phyloP scores from a whole-genome alignment of 2,888 invertebrate genomes.

The Amphimallon solstitiale region DNA sequence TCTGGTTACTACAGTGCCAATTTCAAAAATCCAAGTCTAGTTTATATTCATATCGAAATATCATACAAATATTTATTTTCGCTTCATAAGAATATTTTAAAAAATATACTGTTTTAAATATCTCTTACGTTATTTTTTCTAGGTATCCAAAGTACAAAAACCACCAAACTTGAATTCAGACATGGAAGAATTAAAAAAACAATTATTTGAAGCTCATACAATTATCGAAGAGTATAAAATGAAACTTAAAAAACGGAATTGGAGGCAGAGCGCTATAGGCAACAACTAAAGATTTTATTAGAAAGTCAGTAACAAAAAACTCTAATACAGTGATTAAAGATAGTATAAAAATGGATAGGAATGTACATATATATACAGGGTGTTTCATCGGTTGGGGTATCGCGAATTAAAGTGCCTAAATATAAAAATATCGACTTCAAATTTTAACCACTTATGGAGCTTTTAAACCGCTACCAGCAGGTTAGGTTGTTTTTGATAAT shows the following conservation, averaged over 20 bases:
- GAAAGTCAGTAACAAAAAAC: neutral
- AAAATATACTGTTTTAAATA: too few relatives aligned
- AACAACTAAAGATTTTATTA: slow-evolving; percentile 53
- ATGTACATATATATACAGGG: neutral
- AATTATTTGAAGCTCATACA: slow-evolving; percentile 57
- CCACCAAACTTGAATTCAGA: slow-evolving; percentile 44
- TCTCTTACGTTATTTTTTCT: neutral
- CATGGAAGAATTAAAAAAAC: slow-evolving; percentile 54
- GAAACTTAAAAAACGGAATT: slow-evolving; percentile 57
- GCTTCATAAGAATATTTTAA: too few relatives aligned
- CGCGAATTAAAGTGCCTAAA: too few relatives aligned
- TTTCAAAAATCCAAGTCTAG: too few relatives aligned
- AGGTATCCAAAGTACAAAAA: slow-evolving; percentile 41
- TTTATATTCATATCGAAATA: too few relatives aligned
- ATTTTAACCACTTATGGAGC: too few relatives aligned
- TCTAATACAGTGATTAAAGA: neutral
- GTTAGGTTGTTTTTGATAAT: too few relatives aligned
- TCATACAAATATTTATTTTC: too few relatives aligned
- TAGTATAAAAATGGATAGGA: slow-evolving; percentile 1
- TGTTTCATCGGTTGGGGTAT: too few relatives aligned
- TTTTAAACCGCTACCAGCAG: too few relatives aligned
- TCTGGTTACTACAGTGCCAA: too few relatives aligned
- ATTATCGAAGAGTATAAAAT: slow-evolving; percentile 59
- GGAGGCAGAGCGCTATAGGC: slow-evolving; percentile 58
- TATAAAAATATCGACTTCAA: too few relatives aligned